Evolutionary conservation across 2,797 vertebrate genomes (phyloP).

Genomic region (Syngnathus acus): DNA sequence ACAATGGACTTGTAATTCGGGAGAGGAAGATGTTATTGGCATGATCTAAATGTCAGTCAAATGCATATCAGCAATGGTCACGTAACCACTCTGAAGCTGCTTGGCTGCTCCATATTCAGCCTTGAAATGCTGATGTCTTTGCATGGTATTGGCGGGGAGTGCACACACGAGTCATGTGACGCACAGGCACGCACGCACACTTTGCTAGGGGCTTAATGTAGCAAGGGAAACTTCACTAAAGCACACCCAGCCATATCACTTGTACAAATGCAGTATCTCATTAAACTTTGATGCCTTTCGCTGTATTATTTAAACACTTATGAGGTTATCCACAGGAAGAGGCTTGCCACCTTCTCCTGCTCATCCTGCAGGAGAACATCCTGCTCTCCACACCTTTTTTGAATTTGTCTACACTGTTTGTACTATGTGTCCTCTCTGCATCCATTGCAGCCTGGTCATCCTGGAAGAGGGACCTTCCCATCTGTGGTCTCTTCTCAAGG

Average conservation of each 20-base stretch:
- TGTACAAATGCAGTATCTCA: slow-evolving; percentile 60
- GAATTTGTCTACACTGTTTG: too few species aligned
- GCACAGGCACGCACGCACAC: slow-evolving; percentile 9
- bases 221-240: slow-evolving; percentile 58
- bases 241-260: slow-evolving; percentile 56
- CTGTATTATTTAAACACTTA: slow-evolving; percentile 75
- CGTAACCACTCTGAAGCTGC: not conserved
- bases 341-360: slow-evolving; percentile 20
- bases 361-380: too few species aligned
- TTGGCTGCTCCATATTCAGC: not conserved
- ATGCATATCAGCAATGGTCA: not conserved
- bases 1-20: not conserved
- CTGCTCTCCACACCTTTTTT: too few species aligned
- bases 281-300: slow-evolving; percentile 68
- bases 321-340: slow-evolving; percentile 60
- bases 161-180: slow-evolving; percentile 19
- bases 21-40: not conserved
- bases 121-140: slow-evolving; percentile 2
- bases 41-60: not conserved
- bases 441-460: too few species aligned
- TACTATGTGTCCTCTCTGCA: too few species aligned
- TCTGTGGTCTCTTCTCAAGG: too few species aligned
- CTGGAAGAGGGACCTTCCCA: too few species aligned
- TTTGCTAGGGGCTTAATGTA: slow-evolving; percentile 47
- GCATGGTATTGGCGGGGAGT: slow-evolving; percentile 14